Percentiles rank a stretch among this genome's conserved stretches.
Evolutionary conservation across 2,113 vertebrate species (phyloP).

Genomic region (Lampris incognitus): DNA sequence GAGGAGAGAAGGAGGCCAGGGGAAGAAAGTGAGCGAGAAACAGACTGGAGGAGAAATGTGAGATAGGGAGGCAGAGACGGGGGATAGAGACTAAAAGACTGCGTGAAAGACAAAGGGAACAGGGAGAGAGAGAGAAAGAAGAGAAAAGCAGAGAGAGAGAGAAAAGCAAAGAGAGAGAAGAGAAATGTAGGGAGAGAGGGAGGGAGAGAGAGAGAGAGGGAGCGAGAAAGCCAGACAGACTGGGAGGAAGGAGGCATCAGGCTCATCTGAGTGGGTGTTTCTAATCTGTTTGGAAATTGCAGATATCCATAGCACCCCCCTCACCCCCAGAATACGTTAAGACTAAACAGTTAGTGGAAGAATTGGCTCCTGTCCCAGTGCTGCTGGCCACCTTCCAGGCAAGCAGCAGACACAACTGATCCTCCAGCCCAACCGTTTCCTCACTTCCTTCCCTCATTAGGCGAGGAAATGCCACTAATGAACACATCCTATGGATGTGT

Average conservation of each 20-base stretch:
- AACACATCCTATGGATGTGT: not conserved
- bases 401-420: slow-evolving; percentile 23
- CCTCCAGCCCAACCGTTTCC: slow-evolving; percentile 31
- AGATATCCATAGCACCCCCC: slow-evolving; percentile 26
- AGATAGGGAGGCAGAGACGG: slow-evolving; percentile 17
- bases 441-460: slow-evolving; percentile 40
- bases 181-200: not conserved
- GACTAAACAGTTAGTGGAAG: slow-evolving; percentile 51
- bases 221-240: not conserved
- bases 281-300: slow-evolving; percentile 12
- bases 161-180: not conserved
- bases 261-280: slow-evolving; percentile 13
- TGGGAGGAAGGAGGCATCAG: not conserved
- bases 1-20: too few species aligned
- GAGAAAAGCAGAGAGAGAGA: not conserved
- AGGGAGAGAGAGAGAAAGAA: not conserved
- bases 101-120: not conserved
- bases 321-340: slow-evolving; percentile 18
- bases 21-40: too few species aligned
- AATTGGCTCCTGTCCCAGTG: slow-evolving; percentile 36
- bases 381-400: slow-evolving; percentile 12
- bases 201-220: not conserved
- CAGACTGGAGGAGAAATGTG: slow-evolving; percentile 11
- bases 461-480: too few species aligned
- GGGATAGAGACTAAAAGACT: not conserved